Evolutionary conservation across 1,140 invertebrate genomes (phyloP).

Genomic region (Trichogramma pretiosum): DNA sequence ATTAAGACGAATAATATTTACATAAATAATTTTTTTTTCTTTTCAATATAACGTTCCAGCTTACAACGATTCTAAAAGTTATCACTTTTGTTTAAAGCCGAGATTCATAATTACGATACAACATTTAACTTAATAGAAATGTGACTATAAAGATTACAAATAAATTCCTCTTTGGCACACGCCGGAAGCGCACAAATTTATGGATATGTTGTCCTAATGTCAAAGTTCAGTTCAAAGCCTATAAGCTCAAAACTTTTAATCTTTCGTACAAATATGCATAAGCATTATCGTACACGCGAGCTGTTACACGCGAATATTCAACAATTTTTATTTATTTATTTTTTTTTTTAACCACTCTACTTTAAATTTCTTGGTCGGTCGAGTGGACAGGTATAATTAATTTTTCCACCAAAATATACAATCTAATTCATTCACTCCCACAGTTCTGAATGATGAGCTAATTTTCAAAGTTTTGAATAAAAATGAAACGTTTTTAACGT

Average conservation of each 20-base stretch:
- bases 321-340: neutral
- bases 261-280: too few species aligned
- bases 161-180: constrained; percentile 28
- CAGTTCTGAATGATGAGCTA: too few species aligned
- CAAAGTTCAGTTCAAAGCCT: constrained; percentile 9
- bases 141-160: neutral
- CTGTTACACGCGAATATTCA: neutral
- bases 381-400: constrained; percentile 6
- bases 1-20: too few species aligned
- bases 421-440: too few species aligned
- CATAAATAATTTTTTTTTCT: neutral
- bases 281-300: too few species aligned
- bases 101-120: too few species aligned
- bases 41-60: neutral
- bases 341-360: neutral
- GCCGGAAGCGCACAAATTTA: constrained; percentile 30
- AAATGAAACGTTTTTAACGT: too few species aligned
- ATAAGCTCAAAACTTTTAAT: too few species aligned
- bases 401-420: too few species aligned
- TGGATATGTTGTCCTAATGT: constrained; percentile 19
- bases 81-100: too few species aligned
- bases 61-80: neutral
- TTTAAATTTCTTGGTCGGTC: constrained; percentile 11
- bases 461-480: too few species aligned
- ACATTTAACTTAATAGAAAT: neutral